phyloP scores from a whole-genome alignment of 2,888 invertebrate species.

The Heliconius charithonia region DNA sequence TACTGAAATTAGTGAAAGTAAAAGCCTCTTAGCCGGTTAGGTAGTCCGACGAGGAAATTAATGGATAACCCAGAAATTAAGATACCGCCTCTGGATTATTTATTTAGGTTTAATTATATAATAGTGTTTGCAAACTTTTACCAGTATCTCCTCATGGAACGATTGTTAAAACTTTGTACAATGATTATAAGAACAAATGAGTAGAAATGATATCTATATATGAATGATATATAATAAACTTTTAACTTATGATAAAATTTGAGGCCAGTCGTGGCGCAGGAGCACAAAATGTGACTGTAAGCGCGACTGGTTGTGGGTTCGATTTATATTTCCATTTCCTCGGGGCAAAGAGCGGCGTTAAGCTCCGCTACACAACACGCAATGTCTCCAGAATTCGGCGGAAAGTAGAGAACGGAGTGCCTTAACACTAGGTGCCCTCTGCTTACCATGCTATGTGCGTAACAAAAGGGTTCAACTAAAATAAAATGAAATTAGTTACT shows the following conservation, averaged over 20 bases:
- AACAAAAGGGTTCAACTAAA: too few relatives aligned
- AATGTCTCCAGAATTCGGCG: neutral
- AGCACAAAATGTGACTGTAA: neutral
- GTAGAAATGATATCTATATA: too few relatives aligned
- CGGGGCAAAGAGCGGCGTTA: too few relatives aligned
- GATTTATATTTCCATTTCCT: neutral
- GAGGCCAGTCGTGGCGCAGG: neutral
- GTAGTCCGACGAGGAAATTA: neutral
- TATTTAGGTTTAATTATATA: constrained; percentile 14
- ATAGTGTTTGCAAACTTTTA: neutral
- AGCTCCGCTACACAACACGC: too few relatives aligned
- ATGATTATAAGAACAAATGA: neutral
- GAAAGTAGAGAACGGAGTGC: neutral
- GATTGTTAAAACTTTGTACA: neutral
- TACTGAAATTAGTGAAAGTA: neutral
- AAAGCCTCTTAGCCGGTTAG: neutral
- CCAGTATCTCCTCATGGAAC: neutral
- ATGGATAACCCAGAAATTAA: constrained; percentile 10
- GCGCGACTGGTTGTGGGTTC: neutral
- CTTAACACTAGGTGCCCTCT: too few relatives aligned
- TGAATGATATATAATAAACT: too few relatives aligned
- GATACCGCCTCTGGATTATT: constrained; percentile 6
- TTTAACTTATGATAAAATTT: too few relatives aligned
- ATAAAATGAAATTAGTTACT: too few relatives aligned
- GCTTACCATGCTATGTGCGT: too few relatives aligned